A percentile compares a stretch with the other conserved stretches of the same genome.
Evolutionary conservation across 2,888 invertebrate genomes (phyloP).

Genomic region (Drosophila paranaensis): DNA sequence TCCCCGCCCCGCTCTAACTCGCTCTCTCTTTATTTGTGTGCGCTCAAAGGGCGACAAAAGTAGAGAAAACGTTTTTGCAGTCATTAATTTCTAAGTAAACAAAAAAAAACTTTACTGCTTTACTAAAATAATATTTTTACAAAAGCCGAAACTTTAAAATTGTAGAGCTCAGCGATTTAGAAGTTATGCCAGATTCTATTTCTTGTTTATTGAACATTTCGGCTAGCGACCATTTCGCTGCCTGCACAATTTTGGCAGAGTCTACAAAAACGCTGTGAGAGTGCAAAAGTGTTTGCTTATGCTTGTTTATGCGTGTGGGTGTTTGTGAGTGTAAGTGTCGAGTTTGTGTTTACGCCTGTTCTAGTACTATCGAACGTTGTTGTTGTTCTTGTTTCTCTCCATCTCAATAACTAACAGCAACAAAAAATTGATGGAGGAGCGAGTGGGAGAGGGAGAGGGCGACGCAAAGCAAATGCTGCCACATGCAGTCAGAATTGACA

Average conservation of each 20-base stretch:
- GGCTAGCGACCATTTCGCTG: slow-evolving; percentile 32
- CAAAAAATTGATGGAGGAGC: slow-evolving; percentile 15
- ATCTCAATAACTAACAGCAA: slow-evolving; percentile 56
- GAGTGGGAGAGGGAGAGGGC: neutral
- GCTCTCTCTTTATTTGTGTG: neutral
- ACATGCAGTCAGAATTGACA: slow-evolving; percentile 54
- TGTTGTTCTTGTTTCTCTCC: slow-evolving; percentile 47
- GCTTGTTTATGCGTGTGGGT: slow-evolving; percentile 15
- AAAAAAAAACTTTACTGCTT: neutral
- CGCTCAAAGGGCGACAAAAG: slow-evolving; percentile 29
- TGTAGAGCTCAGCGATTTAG: neutral
- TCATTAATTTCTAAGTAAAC: neutral
- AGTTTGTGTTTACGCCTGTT: slow-evolving; percentile 52
- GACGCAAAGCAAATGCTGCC: slow-evolving; percentile 62
- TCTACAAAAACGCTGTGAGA: slow-evolving; percentile 4
- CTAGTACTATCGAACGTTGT: slow-evolving; percentile 57
- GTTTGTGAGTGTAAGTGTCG: slow-evolving; percentile 41
- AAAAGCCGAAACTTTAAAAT: neutral
- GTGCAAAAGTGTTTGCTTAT: slow-evolving; percentile 14
- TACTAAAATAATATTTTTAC: neutral
- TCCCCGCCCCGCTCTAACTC: neutral
- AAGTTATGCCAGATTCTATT: neutral
- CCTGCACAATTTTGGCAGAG: slow-evolving; percentile 21
- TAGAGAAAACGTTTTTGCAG: slow-evolving; percentile 3
- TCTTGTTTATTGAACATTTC: neutral